Evolutionary conservation across 2,797 vertebrate species (phyloP), one percentile per base, ranked within the genome.

Genomic region (Siniperca obscura): DNA sequence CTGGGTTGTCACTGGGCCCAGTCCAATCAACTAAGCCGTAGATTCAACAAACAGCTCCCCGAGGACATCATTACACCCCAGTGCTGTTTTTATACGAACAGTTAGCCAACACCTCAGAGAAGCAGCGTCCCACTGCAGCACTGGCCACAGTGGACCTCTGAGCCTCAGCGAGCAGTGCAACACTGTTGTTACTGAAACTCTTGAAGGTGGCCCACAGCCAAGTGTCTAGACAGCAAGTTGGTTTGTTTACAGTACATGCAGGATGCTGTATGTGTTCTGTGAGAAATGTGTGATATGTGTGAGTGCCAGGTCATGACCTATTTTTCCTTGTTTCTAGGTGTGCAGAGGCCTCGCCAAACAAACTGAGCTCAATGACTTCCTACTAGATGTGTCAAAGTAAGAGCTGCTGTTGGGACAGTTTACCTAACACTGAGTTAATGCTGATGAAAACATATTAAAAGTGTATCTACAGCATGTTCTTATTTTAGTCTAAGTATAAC

Each of bases 381-480:
- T 99, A 70, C 97, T 99, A 86, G 98, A 99, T 81, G 98, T 99
- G 84, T 99, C 98, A n/a, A 99, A 98, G 98, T 99, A 97, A 98
- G 98, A 95, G 76, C 77, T 52, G 71, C 65, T 75, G 44, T 62
- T 73, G 56, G 52, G 50, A 79, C 40, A 50, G 21, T 84, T 85
- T 73, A 22, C 46, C 2, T 46, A 52, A 79, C 34, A 73, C 56
- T 36, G 55, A 74, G 57, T 67, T 0, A 66, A 77, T 73, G 10
- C 52, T 55, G 3, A 70, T 73, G 13, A 78, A 72, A 60, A 38
- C n/a, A 70, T 38, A n/a, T 38, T 27, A 1, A 64, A 38, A 65
- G 12, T 89, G 22, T 75, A 72, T 69, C 19, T 61, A 34, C 44
- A 40, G 22, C 50, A 55, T 78, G 42, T 69, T 77, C 10, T 79